phyloP scores from a whole-genome alignment of 2,797 vertebrate genomes.

The Argya squamiceps region DNA sequence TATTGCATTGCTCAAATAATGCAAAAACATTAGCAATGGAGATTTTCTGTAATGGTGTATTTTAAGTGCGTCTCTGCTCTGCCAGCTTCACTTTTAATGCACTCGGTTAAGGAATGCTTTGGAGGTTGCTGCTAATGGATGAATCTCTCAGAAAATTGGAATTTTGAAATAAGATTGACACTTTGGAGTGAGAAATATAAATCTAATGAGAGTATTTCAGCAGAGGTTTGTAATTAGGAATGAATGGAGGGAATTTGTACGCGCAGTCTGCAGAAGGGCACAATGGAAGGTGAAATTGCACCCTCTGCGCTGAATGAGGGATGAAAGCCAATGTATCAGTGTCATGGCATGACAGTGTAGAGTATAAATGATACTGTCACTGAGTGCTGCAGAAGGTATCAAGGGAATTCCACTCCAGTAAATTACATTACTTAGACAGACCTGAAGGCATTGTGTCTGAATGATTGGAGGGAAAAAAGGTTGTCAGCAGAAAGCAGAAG shows the following conservation, averaged over 20 bases:
- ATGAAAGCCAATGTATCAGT: slow-evolving; percentile 79
- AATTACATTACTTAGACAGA: slow-evolving; percentile 81
- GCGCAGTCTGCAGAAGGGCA: slow-evolving; percentile 66
- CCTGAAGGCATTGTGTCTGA: slow-evolving; percentile 78
- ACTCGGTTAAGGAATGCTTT: slow-evolving; percentile 71
- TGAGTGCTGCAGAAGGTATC: slow-evolving; percentile 75
- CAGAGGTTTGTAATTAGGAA: slow-evolving; percentile 78
- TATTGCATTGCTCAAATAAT: slow-evolving; percentile 54
- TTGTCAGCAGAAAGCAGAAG: slow-evolving; percentile 75
- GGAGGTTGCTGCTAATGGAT: slow-evolving; percentile 76
- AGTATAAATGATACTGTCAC: slow-evolving; percentile 84
- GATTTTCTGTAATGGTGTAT: slow-evolving; percentile 71
- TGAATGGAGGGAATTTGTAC: slow-evolving; percentile 75
- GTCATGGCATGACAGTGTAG: slow-evolving; percentile 77
- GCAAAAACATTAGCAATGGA: slow-evolving; percentile 71
- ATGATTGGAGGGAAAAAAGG: slow-evolving; percentile 70
- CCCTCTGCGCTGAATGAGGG: slow-evolving; percentile 65
- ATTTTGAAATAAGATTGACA: slow-evolving; percentile 78
- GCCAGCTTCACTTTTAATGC: slow-evolving; percentile 60
- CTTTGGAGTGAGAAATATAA: slow-evolving; percentile 72
- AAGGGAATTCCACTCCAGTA: slow-evolving; percentile 82
- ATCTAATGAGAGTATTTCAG: slow-evolving; percentile 76
- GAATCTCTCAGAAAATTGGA: slow-evolving; percentile 69
- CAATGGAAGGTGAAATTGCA: slow-evolving; percentile 77
- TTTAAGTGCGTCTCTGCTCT: slow-evolving; percentile 66